phyloP scores from a whole-genome alignment of 1,140 invertebrate species.

The Arctopsyche grandis region DNA sequence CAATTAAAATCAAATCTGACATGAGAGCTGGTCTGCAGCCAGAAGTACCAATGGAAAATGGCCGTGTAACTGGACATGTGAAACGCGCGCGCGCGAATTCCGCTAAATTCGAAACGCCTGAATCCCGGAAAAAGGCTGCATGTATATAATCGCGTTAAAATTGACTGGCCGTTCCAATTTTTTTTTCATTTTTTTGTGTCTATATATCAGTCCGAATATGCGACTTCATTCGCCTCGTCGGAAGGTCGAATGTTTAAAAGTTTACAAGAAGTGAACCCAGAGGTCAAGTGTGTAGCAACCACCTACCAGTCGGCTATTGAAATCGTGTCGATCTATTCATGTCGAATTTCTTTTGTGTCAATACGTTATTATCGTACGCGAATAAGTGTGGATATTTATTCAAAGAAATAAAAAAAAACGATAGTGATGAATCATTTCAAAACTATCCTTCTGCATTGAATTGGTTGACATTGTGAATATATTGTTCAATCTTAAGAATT shows the following conservation, averaged over 20 bases:
- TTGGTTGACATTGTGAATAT: too few relatives aligned
- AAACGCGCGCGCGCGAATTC: neutral
- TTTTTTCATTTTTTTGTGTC: neutral
- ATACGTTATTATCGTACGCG: neutral
- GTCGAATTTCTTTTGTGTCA: slow-evolving; percentile 23
- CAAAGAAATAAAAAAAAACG: too few relatives aligned
- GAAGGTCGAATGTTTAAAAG: slow-evolving; percentile 20
- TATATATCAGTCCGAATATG: neutral
- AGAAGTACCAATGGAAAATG: neutral
- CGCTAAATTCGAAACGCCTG: too few relatives aligned
- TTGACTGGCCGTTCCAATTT: neutral
- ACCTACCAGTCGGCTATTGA: neutral
- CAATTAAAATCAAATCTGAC: slow-evolving; percentile 53
- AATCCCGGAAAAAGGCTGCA: too few relatives aligned
- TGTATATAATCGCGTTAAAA: neutral
- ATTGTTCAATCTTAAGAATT: too few relatives aligned
- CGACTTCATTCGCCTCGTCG: neutral
- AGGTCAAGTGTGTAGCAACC: slow-evolving; percentile 19
- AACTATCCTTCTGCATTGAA: too few relatives aligned
- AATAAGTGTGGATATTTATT: neutral
- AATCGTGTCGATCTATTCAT: slow-evolving; percentile 15
- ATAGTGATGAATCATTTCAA: too few relatives aligned
- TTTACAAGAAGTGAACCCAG: slow-evolving; percentile 14
- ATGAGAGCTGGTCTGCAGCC: slow-evolving; percentile 3
- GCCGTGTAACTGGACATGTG: slow-evolving; percentile 6